A percentile compares a stretch with the other conserved stretches of the same genome.
These are phyloP conservation scores for Brachionus paranguensis DNA, from an alignment of 1,140 invertebrate genomes.

Conservation along the genomic window DNA sequence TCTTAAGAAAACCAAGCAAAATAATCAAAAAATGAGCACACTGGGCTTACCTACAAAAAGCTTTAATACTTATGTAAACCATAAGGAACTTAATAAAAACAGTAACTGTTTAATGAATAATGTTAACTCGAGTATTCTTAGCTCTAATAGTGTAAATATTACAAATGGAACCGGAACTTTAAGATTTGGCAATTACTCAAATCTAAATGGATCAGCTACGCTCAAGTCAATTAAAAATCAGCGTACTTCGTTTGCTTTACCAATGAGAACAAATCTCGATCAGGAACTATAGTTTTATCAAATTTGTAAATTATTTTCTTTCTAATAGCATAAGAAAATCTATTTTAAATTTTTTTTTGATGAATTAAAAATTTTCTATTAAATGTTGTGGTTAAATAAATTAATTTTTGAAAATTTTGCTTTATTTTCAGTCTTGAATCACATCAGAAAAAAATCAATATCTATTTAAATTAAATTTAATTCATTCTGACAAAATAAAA, in stretches of 20 bases:
- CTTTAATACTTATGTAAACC: slow-evolving; percentile 19
- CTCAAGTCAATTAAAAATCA: neutral
- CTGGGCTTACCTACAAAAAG: slow-evolving; percentile 16
- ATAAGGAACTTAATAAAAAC: slow-evolving; percentile 31
- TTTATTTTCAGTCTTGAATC: neutral
- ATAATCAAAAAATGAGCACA: neutral
- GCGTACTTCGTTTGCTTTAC: slow-evolving; percentile 27
- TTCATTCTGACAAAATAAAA: no score
- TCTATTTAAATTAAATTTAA: no score
- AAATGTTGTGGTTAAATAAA: neutral
- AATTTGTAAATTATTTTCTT: neutral
- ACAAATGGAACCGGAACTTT: neutral
- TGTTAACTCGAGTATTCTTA: neutral
- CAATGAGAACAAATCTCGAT: slow-evolving; percentile 30
- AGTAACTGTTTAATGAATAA: neutral
- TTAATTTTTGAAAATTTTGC: neutral
- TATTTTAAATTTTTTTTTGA: neutral
- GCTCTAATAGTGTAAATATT: neutral
- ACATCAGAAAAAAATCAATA: no score
- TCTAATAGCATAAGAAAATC: neutral
- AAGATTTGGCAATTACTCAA: slow-evolving; percentile 5
- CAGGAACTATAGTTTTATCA: neutral
- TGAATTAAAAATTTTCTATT: neutral
- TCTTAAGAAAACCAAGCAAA: neutral
- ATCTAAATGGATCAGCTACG: neutral